These are phyloP conservation scores for Phaonia tiefii DNA, from an alignment of 2,888 invertebrate species.

Conservation along the genomic window DNA sequence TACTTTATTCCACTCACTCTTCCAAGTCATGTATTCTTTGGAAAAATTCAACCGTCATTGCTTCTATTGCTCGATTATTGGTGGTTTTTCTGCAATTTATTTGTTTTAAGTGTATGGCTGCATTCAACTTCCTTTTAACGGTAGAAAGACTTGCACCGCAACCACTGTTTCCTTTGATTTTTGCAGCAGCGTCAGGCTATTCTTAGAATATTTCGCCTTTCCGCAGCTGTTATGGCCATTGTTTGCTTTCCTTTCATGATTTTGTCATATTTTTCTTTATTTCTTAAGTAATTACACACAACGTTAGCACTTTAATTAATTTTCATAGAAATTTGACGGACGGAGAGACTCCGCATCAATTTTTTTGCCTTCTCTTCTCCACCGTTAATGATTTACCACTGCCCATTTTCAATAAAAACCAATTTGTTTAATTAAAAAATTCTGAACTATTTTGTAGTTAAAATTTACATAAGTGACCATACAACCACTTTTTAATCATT, in stretches of 20 bases:
- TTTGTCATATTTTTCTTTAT: constrained; percentile 43
- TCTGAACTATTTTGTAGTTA: constrained; percentile 18
- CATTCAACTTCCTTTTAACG: constrained; percentile 1
- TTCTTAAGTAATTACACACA: constrained; percentile 35
- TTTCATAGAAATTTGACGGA: constrained; percentile 13
- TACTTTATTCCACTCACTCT: no score
- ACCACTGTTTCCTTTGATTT: constrained; percentile 18
- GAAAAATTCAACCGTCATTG: no score
- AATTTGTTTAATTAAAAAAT: constrained; percentile 7
- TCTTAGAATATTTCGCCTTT: no score
- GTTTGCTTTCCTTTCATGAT: constrained; percentile 43
- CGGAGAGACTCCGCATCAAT: constrained; percentile 5
- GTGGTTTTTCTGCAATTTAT: no score
- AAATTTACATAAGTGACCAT: neutral
- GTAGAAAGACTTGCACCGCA: no score
- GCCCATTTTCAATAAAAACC: constrained; percentile 30
- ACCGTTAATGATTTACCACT: constrained; percentile 19
- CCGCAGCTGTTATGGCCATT: constrained; percentile 30
- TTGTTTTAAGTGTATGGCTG: no score
- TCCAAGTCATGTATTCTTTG: no score
- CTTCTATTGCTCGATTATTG: no score
- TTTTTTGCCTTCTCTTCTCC: constrained; percentile 20
- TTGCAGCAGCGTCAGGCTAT: constrained; percentile 28
- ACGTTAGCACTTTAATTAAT: constrained; percentile 33
- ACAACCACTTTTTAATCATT: constrained; percentile 11